Percentiles rank a stretch among this genome's conserved stretches.
Conservation (phyloP, 2,888 invertebrate species). For the Panopea generosa region DNA sequence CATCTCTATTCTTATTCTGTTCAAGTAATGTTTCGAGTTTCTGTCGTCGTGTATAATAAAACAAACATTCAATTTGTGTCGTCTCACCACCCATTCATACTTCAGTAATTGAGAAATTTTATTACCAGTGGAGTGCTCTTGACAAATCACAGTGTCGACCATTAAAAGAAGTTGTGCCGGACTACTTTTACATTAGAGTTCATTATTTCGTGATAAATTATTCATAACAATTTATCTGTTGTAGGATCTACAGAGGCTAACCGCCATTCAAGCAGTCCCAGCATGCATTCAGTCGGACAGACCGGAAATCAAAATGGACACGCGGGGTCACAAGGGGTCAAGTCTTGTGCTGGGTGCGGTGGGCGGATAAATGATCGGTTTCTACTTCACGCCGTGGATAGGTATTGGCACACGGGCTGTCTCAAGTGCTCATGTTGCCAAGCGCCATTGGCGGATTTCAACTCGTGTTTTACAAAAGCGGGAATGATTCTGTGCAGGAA, state of each 20-base stretch:
- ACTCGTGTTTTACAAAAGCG: conserved; percentile 96
- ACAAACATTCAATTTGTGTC: too few species aligned
- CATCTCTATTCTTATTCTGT: too few species aligned
- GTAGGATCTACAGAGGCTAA: conserved; percentile 49
- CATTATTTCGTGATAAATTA: conserved; percentile 10
- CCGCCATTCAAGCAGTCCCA: conserved; percentile 40
- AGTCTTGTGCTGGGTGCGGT: conserved; percentile 94
- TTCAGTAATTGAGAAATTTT: background rate
- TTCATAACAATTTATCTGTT: conserved; percentile 9
- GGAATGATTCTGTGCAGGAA: conserved; percentile 98
- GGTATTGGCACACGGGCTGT: conserved; percentile 98
- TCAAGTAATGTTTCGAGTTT: too few species aligned
- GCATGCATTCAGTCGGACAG: conserved; percentile 50
- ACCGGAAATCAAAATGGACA: conserved; percentile 46
- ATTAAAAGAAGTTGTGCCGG: background rate
- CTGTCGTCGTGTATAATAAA: too few species aligned
- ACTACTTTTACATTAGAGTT: background rate
- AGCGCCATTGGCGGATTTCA: conserved; percentile 94
- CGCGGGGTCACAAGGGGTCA: conserved; percentile 58
- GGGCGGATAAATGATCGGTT: conserved; percentile 95
- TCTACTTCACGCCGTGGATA: conserved; percentile 95
- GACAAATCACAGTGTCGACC: background rate
- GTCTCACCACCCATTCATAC: background rate
- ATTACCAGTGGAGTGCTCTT: background rate
- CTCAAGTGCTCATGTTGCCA: conserved; percentile 97